A percentile compares a stretch with the other conserved stretches of the same genome.
These are phyloP conservation scores for Rhabditophanes sp. DNA, from an alignment of 2,888 invertebrate species.

Conservation along the genomic window DNA sequence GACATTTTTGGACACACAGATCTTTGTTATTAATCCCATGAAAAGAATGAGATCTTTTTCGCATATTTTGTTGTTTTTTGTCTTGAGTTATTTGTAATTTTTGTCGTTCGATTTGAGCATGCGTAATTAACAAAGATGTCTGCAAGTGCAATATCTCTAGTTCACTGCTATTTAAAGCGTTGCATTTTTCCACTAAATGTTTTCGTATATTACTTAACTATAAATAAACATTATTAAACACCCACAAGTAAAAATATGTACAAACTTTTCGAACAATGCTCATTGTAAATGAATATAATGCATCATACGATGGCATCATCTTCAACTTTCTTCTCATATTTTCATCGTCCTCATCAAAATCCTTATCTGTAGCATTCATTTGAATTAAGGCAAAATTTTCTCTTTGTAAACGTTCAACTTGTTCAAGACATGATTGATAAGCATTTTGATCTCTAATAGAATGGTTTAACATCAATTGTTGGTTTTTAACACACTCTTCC, in stretches of 20 bases:
- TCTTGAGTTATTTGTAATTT: slow-evolving; percentile 1
- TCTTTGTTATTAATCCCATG: slow-evolving; percentile 17
- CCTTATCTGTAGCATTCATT: slow-evolving; percentile 14
- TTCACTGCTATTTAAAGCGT: slow-evolving; percentile 17
- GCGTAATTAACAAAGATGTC: slow-evolving; percentile 27
- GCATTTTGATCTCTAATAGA: slow-evolving; percentile 21
- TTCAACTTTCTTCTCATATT: slow-evolving; percentile 21
- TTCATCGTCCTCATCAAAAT: slow-evolving; percentile 11
- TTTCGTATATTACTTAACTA: slow-evolving; percentile 22
- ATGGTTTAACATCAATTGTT: slow-evolving; percentile 25
- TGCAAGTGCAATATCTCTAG: slow-evolving; percentile 34
- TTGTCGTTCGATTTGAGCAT: slow-evolving; percentile 19
- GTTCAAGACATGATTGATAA: slow-evolving; percentile 32
- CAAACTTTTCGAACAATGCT: slow-evolving; percentile 27
- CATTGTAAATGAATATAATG: slow-evolving; percentile 38
- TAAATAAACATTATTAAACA: slow-evolving; percentile 8
- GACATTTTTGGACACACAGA: slow-evolving; percentile 17
- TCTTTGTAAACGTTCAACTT: slow-evolving; percentile 36
- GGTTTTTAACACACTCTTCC: slow-evolving; percentile 21
- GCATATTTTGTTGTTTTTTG: background rate
- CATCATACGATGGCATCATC: slow-evolving; percentile 36
- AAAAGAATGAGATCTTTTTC: slow-evolving; percentile 24
- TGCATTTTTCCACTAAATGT: slow-evolving; percentile 24
- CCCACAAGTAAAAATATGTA: background rate
- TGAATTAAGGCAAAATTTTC: slow-evolving; percentile 9